These are phyloP conservation scores for Eupithecia pulchellata DNA, from an alignment of 2,888 invertebrate genomes.

Conservation along the genomic window DNA sequence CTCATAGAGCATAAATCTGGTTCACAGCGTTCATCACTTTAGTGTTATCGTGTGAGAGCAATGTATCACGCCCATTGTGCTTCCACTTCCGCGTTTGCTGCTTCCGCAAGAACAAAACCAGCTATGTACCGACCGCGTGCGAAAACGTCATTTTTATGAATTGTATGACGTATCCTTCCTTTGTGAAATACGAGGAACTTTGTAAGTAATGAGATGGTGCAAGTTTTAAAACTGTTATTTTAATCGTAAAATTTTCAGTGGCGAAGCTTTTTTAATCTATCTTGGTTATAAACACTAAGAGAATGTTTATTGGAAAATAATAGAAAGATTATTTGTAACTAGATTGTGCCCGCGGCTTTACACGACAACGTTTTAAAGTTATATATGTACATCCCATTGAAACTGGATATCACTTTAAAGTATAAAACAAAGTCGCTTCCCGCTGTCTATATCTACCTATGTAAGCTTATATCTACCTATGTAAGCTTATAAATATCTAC, in stretches of 20 bases:
- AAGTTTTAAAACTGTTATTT: not conserved
- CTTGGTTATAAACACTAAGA: no score
- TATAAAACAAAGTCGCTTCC: no score
- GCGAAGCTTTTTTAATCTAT: not conserved
- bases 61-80: constrained; percentile 76
- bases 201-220: not conserved
- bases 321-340: no score
- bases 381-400: no score
- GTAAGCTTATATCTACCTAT: no score
- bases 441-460: no score
- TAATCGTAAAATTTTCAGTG: not conserved
- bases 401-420: no score
- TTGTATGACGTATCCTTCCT: constrained; percentile 20
- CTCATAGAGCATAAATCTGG: constrained; percentile 19
- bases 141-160: constrained; percentile 40
- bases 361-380: no score
- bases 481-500: no score
- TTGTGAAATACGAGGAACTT: not conserved
- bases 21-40: constrained; percentile 63
- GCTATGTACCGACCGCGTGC: constrained; percentile 59
- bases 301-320: no score
- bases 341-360: no score
- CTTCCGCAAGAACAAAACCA: constrained; percentile 53
- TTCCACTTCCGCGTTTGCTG: constrained; percentile 55
- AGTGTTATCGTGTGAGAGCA: constrained; percentile 74